Percentiles rank a stretch among this genome's conserved stretches.
Evolutionary conservation across 2,113 vertebrate genomes (phyloP).

Genomic region (Drymodes brunneopygia): DNA sequence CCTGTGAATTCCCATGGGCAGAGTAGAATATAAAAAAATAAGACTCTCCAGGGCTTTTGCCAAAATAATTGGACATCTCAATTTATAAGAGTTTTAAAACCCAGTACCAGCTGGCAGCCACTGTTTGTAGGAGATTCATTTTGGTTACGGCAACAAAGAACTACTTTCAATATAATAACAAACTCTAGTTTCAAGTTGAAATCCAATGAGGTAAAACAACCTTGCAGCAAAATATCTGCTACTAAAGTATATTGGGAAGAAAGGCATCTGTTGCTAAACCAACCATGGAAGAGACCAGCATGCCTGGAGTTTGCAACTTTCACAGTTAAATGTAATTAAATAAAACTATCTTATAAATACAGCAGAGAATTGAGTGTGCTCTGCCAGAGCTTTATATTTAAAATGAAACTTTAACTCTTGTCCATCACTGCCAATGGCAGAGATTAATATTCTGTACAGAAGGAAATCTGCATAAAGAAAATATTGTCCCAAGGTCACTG

Average conservation of each 20-base stretch:
- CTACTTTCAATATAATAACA: neutral
- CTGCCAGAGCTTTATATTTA: neutral
- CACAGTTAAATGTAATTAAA: neutral
- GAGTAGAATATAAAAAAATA: neutral
- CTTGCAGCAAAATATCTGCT: neutral
- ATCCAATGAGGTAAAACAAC: neutral
- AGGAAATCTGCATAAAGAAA: conserved; percentile 28
- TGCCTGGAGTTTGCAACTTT: neutral
- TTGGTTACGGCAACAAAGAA: neutral
- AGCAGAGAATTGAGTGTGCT: neutral
- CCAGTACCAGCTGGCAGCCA: neutral
- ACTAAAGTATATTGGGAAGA: neutral
- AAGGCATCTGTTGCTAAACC: neutral
- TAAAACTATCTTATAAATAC: neutral
- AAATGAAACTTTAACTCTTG: conserved; percentile 3
- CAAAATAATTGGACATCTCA: conserved; percentile 1
- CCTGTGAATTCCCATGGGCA: neutral
- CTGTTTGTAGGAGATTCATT: neutral
- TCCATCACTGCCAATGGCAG: neutral
- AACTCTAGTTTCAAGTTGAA: neutral
- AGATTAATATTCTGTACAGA: neutral
- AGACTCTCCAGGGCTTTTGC: neutral
- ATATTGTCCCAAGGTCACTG: neutral
- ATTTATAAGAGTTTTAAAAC: neutral
- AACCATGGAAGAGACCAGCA: neutral